Base-by-base conservation (phyloP, 2,888 invertebrate genomes). In the Dendrolimus houi region DNA sequence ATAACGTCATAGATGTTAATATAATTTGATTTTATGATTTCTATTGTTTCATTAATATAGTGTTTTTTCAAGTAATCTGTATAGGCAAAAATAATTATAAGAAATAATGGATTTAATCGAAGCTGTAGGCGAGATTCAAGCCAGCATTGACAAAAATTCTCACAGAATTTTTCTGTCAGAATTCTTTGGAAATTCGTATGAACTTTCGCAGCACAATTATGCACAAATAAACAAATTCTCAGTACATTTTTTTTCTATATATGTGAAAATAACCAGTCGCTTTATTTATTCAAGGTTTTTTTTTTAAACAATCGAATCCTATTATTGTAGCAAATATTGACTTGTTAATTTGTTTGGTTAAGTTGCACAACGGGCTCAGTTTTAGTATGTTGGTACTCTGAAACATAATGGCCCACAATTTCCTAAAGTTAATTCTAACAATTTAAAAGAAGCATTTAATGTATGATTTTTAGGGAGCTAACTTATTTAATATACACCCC, bases 391-490 rank as follows among this genome's bases (percentile, higher is more conserved):
- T 29, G 29, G 29, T 29, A 6, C 29, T 3, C 29, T 29, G 29
- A 29, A 29, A 29, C 29, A 29, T 6, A 47, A 12, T 47, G 9
- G 47, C 47, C 47, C 47, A 12, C 9, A 12, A 47, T 47, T 47
- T 56, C 56, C 55, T 59, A 59, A 59, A 52, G 56, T 56, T 47
- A 47, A 47, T 47, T 47, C 2, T 47, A 47, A 47, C 47, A 47
- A 47, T 47, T 47, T 9, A 47, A 59, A 55, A 62, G 81, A 80
- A 87, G 87, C 87, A 87, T 87, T 87, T 87, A 80, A 79, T 74
- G 59, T 79, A 80, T 75, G 64, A 64, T 64, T 70, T 74, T 70
- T 74, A 74, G 77, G 73, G 75, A 69, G 76, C 74, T 75, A 69
- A 70, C 74, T 79, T 74, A 77, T 78, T 70, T 66, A 71, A 70